Conservation (phyloP, 2,888 invertebrate genomes). For the Leptura quadrifasciata region DNA sequence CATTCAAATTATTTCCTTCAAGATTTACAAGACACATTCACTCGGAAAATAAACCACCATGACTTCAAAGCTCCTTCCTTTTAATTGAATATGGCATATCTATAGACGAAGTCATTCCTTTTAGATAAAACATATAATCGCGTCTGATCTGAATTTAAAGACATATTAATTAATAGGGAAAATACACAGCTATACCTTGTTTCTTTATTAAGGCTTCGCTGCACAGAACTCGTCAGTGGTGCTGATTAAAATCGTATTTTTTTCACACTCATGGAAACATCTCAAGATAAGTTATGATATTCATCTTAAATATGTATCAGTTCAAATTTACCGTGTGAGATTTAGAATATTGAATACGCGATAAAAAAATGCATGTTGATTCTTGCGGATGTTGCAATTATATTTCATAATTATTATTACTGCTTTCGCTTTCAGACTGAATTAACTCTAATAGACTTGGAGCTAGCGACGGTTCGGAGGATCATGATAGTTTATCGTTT, state of each 20-base stretch:
- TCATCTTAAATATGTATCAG: neutral
- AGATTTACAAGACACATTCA: constrained; percentile 54
- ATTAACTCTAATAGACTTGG: no score
- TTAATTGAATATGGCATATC: constrained; percentile 57
- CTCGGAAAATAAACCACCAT: constrained; percentile 55
- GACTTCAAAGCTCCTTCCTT: constrained; percentile 56
- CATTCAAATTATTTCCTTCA: constrained; percentile 54
- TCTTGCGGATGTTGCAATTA: neutral
- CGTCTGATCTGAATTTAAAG: constrained; percentile 46
- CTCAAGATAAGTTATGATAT: neutral
- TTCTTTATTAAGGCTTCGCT: constrained; percentile 5
- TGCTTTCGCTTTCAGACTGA: neutral
- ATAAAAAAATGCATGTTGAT: constrained; percentile 5
- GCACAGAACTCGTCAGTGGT: neutral
- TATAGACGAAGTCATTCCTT: constrained; percentile 51
- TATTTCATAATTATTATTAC: neutral
- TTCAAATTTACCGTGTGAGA: neutral
- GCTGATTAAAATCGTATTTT: constrained; percentile 9
- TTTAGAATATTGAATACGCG: constrained; percentile 2
- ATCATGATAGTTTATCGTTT: no score
- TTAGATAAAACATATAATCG: constrained; percentile 52
- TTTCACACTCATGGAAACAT: constrained; percentile 23
- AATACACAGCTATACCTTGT: constrained; percentile 22
- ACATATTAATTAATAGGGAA: constrained; percentile 45
- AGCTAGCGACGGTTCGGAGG: no score